Evolutionary conservation across 2,888 invertebrate genomes (phyloP), one percentile per base, ranked within the genome.

Genomic region (Mythimna ferrago): DNA sequence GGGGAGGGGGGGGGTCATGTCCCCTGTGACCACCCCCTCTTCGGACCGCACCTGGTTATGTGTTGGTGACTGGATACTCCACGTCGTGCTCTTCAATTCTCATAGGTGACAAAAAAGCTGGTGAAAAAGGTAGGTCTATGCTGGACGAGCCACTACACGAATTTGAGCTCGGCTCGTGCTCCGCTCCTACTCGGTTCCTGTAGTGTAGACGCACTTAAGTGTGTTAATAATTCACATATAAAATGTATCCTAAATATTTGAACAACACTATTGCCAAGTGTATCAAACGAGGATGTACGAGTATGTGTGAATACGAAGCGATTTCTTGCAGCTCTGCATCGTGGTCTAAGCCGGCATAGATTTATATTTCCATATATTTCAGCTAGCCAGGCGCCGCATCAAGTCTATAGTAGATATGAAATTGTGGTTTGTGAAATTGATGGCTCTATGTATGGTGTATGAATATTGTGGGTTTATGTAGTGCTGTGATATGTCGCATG

Each of bases 281-380:
- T 61, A 61, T 44, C 14, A 61, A 51, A 65, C 19, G 48, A 60
- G 54, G 3, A 44, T 38, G 32, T 26, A 14, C 10, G 54, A 44
- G 44, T 44, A 11, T 44, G 41, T 41, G 11, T 26, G 54, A 61
- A 71, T 71, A 2, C 6, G 21, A n/a, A 19, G 32, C 48, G 19
- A 76, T 70, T 56, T 64, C 60, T 70, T 66, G 66, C 21, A 72
- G 62, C 21, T 54, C 38, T 54, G 16, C 54, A 48, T 54, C 21
- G 54, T 48, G 32, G n/a, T 71, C 38, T 53, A n/a, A 21, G 44
- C 32, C 26, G 41, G 66, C 38, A n/a, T 4, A 48, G 63, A 78
- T 77, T 66, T 78, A 41, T 76, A 76, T 69, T 76, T 69, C n/a
- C 75, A 67, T 67, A 76, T 56, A 76, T 68, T 75, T 64, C 32